These are phyloP conservation scores for Drosophila picticornis DNA, from an alignment of 2,888 invertebrate genomes.

Conservation along the genomic window DNA sequence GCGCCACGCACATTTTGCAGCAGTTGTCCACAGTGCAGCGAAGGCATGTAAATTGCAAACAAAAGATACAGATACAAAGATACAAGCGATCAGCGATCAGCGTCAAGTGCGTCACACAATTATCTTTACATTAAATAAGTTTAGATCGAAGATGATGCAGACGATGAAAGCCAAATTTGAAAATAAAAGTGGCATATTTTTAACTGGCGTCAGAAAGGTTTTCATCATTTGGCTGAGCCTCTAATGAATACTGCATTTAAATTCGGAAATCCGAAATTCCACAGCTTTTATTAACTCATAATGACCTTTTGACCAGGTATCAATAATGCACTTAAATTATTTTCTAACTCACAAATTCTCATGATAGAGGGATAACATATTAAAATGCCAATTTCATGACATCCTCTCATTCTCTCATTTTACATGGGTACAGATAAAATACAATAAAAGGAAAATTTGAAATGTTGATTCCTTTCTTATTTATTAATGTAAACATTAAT, in stretches of 20 bases:
- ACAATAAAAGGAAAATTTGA: background rate
- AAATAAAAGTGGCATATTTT: background rate
- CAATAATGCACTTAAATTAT: background rate
- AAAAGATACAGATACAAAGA: conserved; percentile 39
- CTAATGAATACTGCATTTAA: background rate
- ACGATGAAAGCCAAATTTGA: background rate
- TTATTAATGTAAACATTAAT: background rate
- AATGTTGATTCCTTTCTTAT: background rate
- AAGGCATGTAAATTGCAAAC: conserved; percentile 61
- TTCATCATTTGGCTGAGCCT: background rate
- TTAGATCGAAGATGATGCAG: conserved; percentile 20
- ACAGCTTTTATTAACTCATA: background rate
- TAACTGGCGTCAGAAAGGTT: background rate
- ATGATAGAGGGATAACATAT: background rate
- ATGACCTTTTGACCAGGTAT: background rate
- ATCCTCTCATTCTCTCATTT: background rate
- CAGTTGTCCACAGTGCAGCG: conserved; percentile 50
- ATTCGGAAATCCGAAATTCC: background rate
- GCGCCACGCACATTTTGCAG: conserved; percentile 69
- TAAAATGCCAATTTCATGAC: background rate
- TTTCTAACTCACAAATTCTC: background rate
- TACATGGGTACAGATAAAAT: background rate
- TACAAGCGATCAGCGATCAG: conserved; percentile 36
- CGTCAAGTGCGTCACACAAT: conserved; percentile 15
- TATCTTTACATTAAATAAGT: conserved; percentile 41